A percentile compares a stretch with the other conserved stretches of the same genome.
phyloP scores from a whole-genome alignment of 2,888 invertebrate genomes.

The Lasioglossum malachurum region DNA sequence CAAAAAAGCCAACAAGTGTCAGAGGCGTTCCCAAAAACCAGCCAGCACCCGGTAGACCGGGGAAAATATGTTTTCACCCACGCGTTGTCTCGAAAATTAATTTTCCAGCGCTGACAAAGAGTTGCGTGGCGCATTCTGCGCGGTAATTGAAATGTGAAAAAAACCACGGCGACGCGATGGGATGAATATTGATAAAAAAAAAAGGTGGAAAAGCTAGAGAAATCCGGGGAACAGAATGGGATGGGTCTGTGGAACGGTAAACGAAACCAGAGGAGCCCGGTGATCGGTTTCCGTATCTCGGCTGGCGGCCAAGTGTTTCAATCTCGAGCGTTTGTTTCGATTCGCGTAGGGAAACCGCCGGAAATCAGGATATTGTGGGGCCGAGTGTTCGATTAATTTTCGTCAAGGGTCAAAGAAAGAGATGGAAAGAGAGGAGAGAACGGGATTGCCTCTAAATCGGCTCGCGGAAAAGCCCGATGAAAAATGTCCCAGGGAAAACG shows the following conservation, averaged over 20 bases:
- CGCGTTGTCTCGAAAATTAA: neutral
- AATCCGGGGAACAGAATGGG: neutral
- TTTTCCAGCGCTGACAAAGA: neutral
- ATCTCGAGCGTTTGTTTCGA: conserved; percentile 41
- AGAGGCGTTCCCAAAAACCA: neutral
- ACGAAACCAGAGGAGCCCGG: neutral
- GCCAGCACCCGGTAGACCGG: neutral
- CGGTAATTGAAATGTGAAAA: neutral
- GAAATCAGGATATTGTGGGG: conserved; percentile 30
- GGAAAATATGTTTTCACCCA: neutral
- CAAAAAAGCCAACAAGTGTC: neutral
- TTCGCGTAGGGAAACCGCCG: conserved; percentile 34
- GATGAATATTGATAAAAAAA: neutral
- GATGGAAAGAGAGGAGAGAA: neutral
- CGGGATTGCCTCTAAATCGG: conserved; percentile 42
- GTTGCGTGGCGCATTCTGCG: neutral
- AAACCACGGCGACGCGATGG: neutral
- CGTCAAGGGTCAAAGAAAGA: conserved; percentile 15
- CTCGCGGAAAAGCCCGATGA: conserved; percentile 14
- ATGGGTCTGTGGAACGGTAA: neutral
- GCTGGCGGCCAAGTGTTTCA: conserved; percentile 33
- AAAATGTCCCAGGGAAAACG: conserved; percentile 35
- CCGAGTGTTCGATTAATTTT: conserved; percentile 52
- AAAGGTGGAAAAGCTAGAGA: neutral
- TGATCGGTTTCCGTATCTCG: neutral